phyloP scores from a whole-genome alignment of 2,888 invertebrate species.

The Callosobruchus maculatus region DNA sequence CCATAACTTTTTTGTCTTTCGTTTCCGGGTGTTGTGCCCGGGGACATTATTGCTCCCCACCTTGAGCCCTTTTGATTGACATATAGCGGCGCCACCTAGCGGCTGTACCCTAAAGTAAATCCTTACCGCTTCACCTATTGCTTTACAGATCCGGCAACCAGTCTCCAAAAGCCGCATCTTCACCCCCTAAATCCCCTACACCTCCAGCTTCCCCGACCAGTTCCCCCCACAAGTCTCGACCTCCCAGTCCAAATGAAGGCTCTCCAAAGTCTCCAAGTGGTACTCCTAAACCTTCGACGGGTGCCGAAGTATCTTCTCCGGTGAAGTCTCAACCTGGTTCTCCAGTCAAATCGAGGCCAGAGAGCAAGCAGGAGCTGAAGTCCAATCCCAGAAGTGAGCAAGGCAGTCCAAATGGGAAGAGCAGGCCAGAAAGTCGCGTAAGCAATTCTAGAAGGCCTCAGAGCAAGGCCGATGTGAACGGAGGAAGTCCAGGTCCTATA shows the following conservation, averaged over 20 bases:
- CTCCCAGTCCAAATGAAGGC: slow-evolving; percentile 3
- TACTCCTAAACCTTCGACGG: slow-evolving; percentile 4
- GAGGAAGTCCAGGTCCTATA: slow-evolving; percentile 18
- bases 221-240: slow-evolving; percentile 11
- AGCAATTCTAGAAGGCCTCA: slow-evolving; percentile 10
- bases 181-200: slow-evolving; percentile 12
- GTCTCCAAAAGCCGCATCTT: not conserved
- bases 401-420: not conserved
- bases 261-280: slow-evolving; percentile 5
- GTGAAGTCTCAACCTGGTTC: not conserved
- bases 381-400: not conserved
- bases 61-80: too few species aligned
- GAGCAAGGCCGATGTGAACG: slow-evolving; percentile 11
- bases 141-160: not conserved
- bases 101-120: too few species aligned
- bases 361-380: not conserved
- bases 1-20: too few species aligned
- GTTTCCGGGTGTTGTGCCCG: too few species aligned
- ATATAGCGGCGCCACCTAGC: too few species aligned
- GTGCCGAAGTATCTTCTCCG: not conserved
- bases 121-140: too few species aligned
- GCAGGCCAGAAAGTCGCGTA: slow-evolving; percentile 10
- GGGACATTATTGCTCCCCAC: too few species aligned
- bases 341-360: not conserved
- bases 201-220: not conserved